A percentile compares a stretch with the other conserved stretches of the same genome.
Evolutionary conservation across 92 coral and sea anemone genomes (phyloP).

Genomic region (Parazoanthus swiftii): DNA sequence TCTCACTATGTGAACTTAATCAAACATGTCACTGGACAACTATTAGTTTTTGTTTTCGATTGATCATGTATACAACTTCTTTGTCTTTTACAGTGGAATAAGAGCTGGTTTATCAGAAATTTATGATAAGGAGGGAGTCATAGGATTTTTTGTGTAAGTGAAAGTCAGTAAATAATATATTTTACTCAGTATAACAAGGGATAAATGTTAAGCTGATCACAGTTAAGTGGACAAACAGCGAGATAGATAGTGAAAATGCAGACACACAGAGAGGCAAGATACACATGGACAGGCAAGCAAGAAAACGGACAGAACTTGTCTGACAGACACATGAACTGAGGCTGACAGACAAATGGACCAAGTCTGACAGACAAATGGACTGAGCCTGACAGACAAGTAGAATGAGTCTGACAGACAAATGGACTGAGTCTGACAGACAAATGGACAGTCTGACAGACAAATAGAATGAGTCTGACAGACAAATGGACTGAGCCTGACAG

Average conservation of each 20-base stretch:
- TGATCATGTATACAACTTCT: neutral
- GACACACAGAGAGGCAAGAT: neutral
- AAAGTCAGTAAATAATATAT: neutral
- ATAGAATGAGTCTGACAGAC: too few relatives aligned
- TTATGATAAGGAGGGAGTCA: constrained; percentile 77
- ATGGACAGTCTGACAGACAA: too few relatives aligned
- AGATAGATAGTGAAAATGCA: neutral
- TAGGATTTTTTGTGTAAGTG: constrained; percentile 91
- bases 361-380: neutral
- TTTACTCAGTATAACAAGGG: neutral
- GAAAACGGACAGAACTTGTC: too few relatives aligned
- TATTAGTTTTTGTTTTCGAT: neutral
- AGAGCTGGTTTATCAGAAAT: constrained; percentile 55
- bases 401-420: too few relatives aligned
- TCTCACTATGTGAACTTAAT: too few relatives aligned
- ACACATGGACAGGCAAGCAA: neutral
- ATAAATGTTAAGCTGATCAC: neutral
- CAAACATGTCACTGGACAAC: too few relatives aligned
- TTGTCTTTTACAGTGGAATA: constrained; percentile 11
- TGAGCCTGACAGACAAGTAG: too few relatives aligned
- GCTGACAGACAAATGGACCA: neutral
- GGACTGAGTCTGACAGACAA: too few relatives aligned
- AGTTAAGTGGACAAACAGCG: neutral
- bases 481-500: too few relatives aligned
- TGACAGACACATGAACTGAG: neutral